phyloP scores from a whole-genome alignment of 1,140 invertebrate genomes.

The Danaus melanippus region DNA sequence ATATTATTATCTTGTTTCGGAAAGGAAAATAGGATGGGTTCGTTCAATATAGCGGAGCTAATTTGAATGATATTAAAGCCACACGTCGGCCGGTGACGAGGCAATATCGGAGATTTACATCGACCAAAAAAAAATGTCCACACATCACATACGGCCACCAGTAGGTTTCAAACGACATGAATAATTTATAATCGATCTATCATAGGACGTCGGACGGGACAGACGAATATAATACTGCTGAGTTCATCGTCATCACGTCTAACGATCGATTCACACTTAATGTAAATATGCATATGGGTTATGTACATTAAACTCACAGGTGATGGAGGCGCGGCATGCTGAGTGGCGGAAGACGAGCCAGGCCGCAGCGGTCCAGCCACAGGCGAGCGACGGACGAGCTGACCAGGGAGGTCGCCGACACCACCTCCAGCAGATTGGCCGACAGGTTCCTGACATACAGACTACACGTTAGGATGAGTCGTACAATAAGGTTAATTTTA shows the following conservation, averaged over 20 bases:
- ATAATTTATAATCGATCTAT: constrained; percentile 24
- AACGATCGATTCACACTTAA: not conserved
- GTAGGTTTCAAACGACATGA: constrained; percentile 7
- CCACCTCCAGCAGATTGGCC: constrained; percentile 42
- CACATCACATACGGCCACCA: not conserved
- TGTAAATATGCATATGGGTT: not conserved
- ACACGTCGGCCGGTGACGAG: constrained; percentile 18
- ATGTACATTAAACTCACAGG: constrained; percentile 31
- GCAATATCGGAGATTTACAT: constrained; percentile 19
- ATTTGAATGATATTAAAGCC: constrained; percentile 21
- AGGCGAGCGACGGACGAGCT: constrained; percentile 44
- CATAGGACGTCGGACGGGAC: constrained; percentile 6
- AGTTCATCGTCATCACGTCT: not conserved
- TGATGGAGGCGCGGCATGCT: constrained; percentile 38
- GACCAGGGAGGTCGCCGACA: constrained; percentile 31
- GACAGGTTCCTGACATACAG: constrained; percentile 44
- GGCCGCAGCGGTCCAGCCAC: constrained; percentile 47
- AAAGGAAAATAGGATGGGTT: constrained; percentile 6
- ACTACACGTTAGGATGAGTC: not conserved
- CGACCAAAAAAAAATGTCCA: constrained; percentile 19
- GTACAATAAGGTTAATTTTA: too few relatives aligned
- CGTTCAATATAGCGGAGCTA: constrained; percentile 16
- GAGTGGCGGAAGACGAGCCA: constrained; percentile 34
- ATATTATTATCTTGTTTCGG: constrained; percentile 11
- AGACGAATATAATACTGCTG: constrained; percentile 2